A percentile compares a stretch with the other conserved stretches of the same genome.
These are phyloP conservation scores for Pseudomyrmex sp. DNA, from an alignment of 1,140 invertebrate genomes.

Conservation along the genomic window DNA sequence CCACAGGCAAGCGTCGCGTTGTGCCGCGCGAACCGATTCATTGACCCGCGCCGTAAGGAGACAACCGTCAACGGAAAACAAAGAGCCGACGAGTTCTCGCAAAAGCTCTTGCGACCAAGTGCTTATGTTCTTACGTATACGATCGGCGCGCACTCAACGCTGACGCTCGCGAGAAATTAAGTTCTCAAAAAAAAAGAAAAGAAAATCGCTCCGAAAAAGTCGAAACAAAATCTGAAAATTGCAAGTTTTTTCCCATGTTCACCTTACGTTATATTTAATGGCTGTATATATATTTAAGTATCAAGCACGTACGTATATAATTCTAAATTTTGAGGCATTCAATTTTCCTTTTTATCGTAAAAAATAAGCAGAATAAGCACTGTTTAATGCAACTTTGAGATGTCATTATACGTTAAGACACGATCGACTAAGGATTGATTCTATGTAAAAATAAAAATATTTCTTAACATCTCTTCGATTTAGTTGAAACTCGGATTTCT, in stretches of 20 bases:
- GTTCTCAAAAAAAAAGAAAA: conserved; percentile 27
- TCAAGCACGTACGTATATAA: no score
- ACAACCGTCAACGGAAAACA: conserved; percentile 72
- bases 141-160: conserved; percentile 48
- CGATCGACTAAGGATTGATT: no score
- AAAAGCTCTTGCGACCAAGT: conserved; percentile 65
- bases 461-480: not conserved
- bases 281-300: no score
- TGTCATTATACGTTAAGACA: no score
- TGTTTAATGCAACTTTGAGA: no score
- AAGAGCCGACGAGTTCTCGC: conserved; percentile 64
- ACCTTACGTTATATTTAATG: no score
- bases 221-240: not conserved
- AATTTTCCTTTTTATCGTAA: no score
- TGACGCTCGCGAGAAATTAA: conserved; percentile 34
- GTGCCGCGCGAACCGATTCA: conserved; percentile 68
- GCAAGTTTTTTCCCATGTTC: not conserved
- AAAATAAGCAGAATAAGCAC: no score
- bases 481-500: conserved; percentile 21
- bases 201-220: no score
- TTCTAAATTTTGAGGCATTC: no score
- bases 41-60: conserved; percentile 69
- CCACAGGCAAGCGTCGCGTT: conserved; percentile 64
- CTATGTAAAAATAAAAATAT: not conserved
- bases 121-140: conserved; percentile 66